Conservation (phyloP, 1,140 invertebrate genomes). For the Aporrectodea caliginosa region DNA sequence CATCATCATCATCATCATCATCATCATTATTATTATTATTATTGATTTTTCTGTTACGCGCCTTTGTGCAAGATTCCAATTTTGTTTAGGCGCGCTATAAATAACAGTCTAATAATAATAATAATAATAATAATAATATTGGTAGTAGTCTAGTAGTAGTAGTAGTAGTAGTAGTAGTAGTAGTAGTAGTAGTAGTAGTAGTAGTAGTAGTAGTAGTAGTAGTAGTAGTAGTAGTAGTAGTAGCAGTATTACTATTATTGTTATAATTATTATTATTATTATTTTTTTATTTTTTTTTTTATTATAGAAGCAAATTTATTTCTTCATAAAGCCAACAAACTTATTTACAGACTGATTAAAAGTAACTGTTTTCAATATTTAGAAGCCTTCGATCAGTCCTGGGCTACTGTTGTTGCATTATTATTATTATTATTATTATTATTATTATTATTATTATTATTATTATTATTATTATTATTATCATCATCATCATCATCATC, state of each 20-base stretch:
- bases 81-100: too few species aligned
- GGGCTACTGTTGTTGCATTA: too few species aligned
- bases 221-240: background rate
- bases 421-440: too few species aligned
- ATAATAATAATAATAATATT: background rate
- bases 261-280: background rate
- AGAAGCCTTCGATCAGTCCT: too few species aligned
- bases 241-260: background rate
- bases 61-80: too few species aligned
- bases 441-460: too few species aligned
- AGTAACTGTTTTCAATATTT: too few species aligned
- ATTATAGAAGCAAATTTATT: too few species aligned
- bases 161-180: slow-evolving; percentile 2
- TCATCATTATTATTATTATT: slow-evolving; percentile 5
- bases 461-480: background rate
- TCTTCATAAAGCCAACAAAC: too few species aligned
- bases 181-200: slow-evolving; percentile 3
- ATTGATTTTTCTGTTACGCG: background rate
- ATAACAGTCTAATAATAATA: background rate
- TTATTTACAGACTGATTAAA: too few species aligned
- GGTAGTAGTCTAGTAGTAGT: background rate
- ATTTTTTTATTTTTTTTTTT: too few species aligned
- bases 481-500: background rate
- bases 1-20: slow-evolving; percentile 14
- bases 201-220: slow-evolving; percentile 2